phyloP scores from a whole-genome alignment of 1,140 invertebrate species.

The Theocolax elegans region DNA sequence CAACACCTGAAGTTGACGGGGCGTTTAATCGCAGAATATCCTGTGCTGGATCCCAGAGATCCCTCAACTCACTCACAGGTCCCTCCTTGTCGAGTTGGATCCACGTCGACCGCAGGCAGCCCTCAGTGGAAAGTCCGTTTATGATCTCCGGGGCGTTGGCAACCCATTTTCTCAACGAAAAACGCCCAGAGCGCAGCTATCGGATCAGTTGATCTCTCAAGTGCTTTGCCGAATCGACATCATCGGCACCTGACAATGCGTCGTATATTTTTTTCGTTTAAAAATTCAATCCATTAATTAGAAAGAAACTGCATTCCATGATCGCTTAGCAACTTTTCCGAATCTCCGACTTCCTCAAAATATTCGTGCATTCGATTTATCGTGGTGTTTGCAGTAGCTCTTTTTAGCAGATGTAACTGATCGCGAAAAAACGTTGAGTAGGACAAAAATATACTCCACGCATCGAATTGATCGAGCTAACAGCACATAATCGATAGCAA shows the following conservation, averaged over 20 bases:
- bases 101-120: neutral
- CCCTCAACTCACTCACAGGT: neutral
- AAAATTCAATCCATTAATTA: no score
- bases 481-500: conserved; percentile 22
- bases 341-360: neutral
- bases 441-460: conserved; percentile 29
- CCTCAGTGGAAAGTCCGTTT: neutral
- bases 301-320: conserved; percentile 13
- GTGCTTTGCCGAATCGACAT: neutral
- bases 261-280: no score
- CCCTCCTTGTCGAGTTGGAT: no score
- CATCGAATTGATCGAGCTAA: conserved; percentile 12
- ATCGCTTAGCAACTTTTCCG: neutral
- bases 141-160: neutral
- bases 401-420: conserved; percentile 18
- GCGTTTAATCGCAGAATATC: no score
- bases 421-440: conserved; percentile 28
- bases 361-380: conserved; percentile 7
- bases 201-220: no score
- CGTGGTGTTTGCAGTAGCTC: neutral
- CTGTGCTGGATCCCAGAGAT: no score
- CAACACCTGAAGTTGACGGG: no score
- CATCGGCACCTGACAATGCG: no score
- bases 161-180: neutral
- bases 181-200: no score